Evolutionary conservation across 2,797 vertebrate species (phyloP).

Genomic region (Chelidonichthys spinosus): DNA sequence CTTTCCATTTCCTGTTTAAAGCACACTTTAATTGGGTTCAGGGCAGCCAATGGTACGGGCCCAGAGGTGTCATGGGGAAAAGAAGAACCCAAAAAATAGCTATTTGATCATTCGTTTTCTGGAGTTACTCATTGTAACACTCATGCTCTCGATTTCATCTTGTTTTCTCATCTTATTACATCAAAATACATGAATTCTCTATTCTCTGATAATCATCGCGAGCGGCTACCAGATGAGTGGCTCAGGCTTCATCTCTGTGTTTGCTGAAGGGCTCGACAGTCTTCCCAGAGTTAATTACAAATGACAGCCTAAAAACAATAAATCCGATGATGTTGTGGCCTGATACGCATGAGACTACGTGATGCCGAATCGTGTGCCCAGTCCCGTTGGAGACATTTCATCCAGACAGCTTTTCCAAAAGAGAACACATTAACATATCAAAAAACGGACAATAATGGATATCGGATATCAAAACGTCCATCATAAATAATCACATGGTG

Average conservation of each 20-base stretch:
- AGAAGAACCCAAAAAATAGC: too few species aligned
- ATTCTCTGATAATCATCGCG: background rate
- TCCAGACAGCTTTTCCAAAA: background rate
- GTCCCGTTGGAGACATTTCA: background rate
- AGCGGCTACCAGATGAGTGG: background rate
- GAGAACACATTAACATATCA: background rate
- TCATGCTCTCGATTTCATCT: background rate
- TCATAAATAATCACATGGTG: background rate
- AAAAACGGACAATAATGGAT: background rate
- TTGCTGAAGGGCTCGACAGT: background rate
- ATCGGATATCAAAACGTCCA: background rate
- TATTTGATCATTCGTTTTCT: background rate
- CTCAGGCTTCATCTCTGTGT: background rate
- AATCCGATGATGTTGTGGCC: background rate
- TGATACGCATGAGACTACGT: background rate
- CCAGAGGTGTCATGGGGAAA: too few species aligned
- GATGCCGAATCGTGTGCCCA: background rate
- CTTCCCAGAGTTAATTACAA: background rate
- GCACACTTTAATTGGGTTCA: slow-evolving; percentile 25
- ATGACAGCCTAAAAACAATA: background rate
- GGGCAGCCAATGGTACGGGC: slow-evolving; percentile 4
- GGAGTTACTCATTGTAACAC: background rate
- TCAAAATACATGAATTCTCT: background rate
- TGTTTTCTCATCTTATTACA: background rate
- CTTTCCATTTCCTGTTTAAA: background rate